phyloP scores from a whole-genome alignment of 2,797 vertebrate species.

The Lacerta agilis region DNA sequence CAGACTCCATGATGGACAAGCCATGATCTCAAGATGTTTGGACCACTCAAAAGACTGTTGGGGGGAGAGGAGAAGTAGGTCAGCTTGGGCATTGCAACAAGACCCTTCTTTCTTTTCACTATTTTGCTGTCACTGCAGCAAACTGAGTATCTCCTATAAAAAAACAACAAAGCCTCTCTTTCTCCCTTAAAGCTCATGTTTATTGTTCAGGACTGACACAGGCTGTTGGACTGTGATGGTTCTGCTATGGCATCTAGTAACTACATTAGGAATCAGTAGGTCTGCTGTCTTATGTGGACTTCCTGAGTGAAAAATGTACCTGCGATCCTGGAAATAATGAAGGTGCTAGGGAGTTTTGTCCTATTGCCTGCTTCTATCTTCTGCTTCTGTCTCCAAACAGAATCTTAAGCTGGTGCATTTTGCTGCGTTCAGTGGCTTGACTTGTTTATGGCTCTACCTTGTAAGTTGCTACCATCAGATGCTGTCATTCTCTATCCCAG shows the following conservation, averaged over 20 bases:
- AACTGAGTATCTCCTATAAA: background rate
- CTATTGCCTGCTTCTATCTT: background rate
- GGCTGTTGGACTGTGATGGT: background rate
- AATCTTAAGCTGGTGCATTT: background rate
- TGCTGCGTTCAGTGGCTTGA: background rate
- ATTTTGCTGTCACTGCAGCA: background rate
- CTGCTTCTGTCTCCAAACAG: background rate
- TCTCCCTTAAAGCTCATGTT: background rate
- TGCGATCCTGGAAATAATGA: background rate
- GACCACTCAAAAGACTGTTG: background rate
- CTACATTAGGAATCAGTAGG: background rate
- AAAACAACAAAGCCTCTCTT: background rate
- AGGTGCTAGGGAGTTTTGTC: background rate
- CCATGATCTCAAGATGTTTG: background rate
- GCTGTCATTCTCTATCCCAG: background rate
- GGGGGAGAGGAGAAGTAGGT: background rate
- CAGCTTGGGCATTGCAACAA: background rate
- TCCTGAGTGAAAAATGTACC: background rate
- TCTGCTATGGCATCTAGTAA: constrained; percentile 11
- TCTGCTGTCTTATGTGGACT: background rate
- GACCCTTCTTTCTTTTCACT: background rate
- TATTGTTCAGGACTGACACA: background rate
- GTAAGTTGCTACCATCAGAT: background rate
- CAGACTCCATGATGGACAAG: background rate
- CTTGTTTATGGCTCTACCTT: background rate